Evolutionary conservation across 2,797 vertebrate species (phyloP).

Genomic region (Tragopan temminckii): DNA sequence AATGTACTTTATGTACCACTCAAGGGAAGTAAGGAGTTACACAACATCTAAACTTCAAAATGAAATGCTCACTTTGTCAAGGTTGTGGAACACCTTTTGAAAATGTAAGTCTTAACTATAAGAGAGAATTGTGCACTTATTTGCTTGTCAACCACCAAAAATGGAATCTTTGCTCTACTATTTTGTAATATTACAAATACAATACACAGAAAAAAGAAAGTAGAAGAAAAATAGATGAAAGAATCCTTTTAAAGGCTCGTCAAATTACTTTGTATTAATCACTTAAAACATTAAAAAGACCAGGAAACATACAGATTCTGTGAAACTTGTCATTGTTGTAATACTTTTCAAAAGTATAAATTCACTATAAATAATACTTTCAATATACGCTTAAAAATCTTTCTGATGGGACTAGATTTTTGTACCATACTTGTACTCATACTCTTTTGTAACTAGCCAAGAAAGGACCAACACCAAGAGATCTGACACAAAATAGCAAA

Average conservation of each 20-base stretch:
- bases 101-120: neutral
- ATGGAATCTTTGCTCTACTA: neutral
- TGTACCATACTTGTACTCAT: neutral
- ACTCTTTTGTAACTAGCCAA: neutral
- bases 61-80: neutral
- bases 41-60: neutral
- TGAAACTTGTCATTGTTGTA: neutral
- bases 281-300: neutral
- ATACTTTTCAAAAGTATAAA: neutral
- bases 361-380: neutral
- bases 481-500: neutral
- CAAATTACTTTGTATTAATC: neutral
- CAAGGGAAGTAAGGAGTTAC: neutral
- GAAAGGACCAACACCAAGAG: neutral
- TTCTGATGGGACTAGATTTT: neutral
- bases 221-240: fast-evolving
- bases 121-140: neutral
- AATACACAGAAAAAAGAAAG: neutral
- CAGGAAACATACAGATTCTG: fast-evolving
- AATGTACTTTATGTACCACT: neutral
- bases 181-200: neutral
- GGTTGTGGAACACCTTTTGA: neutral
- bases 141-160: neutral
- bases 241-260: neutral
- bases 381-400: neutral